Evolutionary conservation across 1,140 invertebrate species (phyloP).

Genomic region (Globodera ellingtonae): DNA sequence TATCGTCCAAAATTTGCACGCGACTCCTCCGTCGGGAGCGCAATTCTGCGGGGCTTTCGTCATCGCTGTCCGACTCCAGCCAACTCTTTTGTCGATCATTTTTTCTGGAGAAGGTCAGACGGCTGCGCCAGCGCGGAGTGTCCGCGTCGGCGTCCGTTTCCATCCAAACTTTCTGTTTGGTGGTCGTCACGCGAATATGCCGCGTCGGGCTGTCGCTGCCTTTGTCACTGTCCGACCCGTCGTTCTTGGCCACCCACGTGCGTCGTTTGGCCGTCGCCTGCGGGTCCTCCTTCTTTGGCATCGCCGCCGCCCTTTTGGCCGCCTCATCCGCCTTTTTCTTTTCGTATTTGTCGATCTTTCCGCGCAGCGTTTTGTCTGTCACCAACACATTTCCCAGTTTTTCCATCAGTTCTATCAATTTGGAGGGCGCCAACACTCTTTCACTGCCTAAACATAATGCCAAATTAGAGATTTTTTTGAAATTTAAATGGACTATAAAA

Average conservation of each 20-base stretch:
- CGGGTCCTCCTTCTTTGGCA: background rate
- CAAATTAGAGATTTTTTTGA: too few relatives aligned
- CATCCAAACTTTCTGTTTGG: background rate
- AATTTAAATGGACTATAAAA: too few relatives aligned
- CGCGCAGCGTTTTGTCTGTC: background rate
- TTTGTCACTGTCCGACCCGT: too few relatives aligned
- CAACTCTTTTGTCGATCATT: background rate
- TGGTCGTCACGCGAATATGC: background rate
- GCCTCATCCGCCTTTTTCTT: background rate
- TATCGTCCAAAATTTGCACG: background rate
- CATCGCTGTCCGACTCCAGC: background rate
- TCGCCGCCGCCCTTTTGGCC: background rate
- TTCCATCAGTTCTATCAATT: background rate
- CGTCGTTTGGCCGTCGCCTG: background rate
- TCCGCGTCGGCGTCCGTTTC: background rate
- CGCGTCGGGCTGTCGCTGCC: background rate
- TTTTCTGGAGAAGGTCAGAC: background rate
- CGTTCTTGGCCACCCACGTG: background rate
- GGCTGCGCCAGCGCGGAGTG: background rate
- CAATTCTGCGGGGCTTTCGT: background rate
- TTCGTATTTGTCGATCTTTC: background rate
- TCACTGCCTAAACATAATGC: background rate
- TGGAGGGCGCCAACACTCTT: background rate
- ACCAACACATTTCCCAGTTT: background rate
- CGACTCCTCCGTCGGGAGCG: background rate